A percentile compares a stretch with the other conserved stretches of the same genome.
phyloP scores from a whole-genome alignment of 2,797 vertebrate species.

The Halcyon badia region DNA sequence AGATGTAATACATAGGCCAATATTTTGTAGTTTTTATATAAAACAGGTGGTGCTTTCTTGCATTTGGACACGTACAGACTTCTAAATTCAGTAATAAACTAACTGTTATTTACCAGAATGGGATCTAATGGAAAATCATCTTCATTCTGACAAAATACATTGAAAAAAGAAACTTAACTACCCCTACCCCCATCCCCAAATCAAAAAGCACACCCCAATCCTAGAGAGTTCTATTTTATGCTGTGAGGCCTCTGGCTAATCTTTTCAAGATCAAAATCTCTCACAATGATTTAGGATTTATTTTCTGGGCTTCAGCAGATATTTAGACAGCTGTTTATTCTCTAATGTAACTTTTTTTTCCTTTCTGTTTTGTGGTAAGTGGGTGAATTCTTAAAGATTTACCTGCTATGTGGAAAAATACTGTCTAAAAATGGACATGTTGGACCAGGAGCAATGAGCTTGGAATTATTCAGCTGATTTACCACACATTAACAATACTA shows the following conservation, averaged over 20 bases:
- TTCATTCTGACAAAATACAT: background rate
- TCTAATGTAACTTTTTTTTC: background rate
- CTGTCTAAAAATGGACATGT: background rate
- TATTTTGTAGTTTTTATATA: background rate
- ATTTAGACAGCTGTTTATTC: background rate
- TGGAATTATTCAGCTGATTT: background rate
- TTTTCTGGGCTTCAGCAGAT: background rate
- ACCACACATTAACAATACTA: background rate
- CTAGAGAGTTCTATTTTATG: background rate
- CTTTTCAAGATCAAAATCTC: background rate
- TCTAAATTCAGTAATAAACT: background rate
- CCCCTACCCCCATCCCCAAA: accelerated
- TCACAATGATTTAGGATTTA: background rate
- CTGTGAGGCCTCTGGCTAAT: background rate
- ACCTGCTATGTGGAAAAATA: background rate
- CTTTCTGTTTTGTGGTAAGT: background rate
- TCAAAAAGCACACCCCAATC: background rate
- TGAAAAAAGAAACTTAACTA: background rate
- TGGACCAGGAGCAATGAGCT: background rate
- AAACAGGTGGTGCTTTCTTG: background rate
- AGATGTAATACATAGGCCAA: background rate
- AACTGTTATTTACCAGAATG: background rate
- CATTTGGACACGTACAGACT: background rate
- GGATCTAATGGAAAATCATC: background rate
- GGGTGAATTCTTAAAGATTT: background rate